Evolutionary conservation across 2,888 invertebrate genomes (phyloP).

Genomic region (Hypercompe scribonia): DNA sequence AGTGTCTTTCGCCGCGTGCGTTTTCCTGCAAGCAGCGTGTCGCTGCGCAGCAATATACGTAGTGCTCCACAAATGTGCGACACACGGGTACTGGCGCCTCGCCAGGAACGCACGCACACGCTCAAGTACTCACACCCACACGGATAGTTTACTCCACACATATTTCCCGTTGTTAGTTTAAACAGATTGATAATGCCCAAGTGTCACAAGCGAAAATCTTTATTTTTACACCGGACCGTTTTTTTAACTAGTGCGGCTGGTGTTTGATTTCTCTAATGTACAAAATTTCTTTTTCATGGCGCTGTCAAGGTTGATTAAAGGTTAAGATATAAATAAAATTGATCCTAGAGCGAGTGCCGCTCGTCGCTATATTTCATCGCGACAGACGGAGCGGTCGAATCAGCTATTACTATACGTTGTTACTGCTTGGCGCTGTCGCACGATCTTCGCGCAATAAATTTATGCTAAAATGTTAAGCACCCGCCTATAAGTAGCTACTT

Average conservation of each 20-base stretch:
- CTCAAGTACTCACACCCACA: slow-evolving; percentile 50
- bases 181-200: slow-evolving; percentile 84
- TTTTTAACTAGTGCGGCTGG: slow-evolving; percentile 61
- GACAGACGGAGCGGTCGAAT: slow-evolving; percentile 53
- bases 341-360: slow-evolving; percentile 64
- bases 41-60: slow-evolving; percentile 17
- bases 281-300: slow-evolving; percentile 77
- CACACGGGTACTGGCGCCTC: slow-evolving; percentile 55
- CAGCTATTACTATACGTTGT: slow-evolving; percentile 24
- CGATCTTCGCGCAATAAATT: neutral
- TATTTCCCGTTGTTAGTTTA: slow-evolving; percentile 76
- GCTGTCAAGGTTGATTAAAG: slow-evolving; percentile 86
- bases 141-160: slow-evolving; percentile 50
- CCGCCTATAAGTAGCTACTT: neutral
- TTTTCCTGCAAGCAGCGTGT: slow-evolving; percentile 22
- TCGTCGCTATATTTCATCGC: slow-evolving; percentile 64
- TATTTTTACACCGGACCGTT: slow-evolving; percentile 74
- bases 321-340: slow-evolving; percentile 79
- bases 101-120: slow-evolving; percentile 57
- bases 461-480: neutral
- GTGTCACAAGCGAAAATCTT: slow-evolving; percentile 77
- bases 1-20: slow-evolving; percentile 21
- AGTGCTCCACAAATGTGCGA: slow-evolving; percentile 20
- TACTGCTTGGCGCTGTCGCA: slow-evolving; percentile 12
- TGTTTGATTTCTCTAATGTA: slow-evolving; percentile 77